Base-by-base conservation (phyloP, 2,888 invertebrate genomes). In the Drosophila parthenogenetica region DNA sequence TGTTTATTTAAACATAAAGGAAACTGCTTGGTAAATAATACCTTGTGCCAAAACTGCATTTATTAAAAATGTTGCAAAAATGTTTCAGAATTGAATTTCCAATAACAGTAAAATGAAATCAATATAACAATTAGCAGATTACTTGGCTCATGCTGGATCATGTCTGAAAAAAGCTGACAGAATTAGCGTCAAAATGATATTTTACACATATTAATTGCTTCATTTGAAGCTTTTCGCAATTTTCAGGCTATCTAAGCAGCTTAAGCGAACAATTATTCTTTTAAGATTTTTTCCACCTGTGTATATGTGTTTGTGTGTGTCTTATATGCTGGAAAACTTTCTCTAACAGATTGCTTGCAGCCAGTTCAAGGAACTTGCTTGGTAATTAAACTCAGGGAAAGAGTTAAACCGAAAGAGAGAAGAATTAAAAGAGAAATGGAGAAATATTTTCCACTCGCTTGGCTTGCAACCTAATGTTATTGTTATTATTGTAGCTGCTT, bases 361-460 rank as follows among this genome's bases (percentile, higher is more conserved):
- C 42, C 59, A 68, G 73, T 66, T 85, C 72, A 69, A 70, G 53
- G 55, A 78, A 78, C 83, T 82, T 58, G 58, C 59, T 51, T 73
- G 77, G 85, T 85, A 85, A 85, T 85, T 89, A 85, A 87, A 85
- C 55, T 57, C 59, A 60, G 22, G 22, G 35, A 49, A 73, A 49
- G 7, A 63, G 35, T 35, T 8, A 25, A 22, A 39, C 19, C 2
- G 29, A 29, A 2, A 13, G 35, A 35, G 35, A 64, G 35, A 35
- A 5, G 4, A 35, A 35, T 13, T 13, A 57, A 57, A 40, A 43
- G 59, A 64, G 76, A 81, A 81, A 86, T 67, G 70, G 67, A 62
- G 40, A 58, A 73, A 66, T 73, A 85, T 89, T 85, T 81, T 87
- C 81, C 77, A 77, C 70, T 87, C 74, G 70, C 69, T 84, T 89